These are phyloP conservation scores for Ischnura elegans DNA, from an alignment of 2,888 invertebrate species.

Conservation along the genomic window DNA sequence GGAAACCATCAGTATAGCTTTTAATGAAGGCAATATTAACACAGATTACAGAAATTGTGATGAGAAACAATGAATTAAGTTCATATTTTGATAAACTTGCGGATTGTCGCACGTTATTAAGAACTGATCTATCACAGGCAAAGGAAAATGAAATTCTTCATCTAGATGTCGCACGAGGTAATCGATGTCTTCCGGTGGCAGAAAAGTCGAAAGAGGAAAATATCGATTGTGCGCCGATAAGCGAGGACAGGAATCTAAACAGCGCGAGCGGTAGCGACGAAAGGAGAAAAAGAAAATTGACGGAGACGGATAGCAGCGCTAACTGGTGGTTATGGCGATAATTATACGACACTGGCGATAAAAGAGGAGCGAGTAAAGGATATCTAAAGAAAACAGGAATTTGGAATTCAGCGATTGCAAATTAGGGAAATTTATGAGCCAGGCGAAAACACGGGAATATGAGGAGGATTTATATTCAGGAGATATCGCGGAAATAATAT, in stretches of 20 bases:
- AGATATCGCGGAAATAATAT: not conserved
- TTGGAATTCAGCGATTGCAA: not conserved
- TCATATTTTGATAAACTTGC: no score
- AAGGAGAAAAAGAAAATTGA: not conserved
- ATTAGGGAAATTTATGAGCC: not conserved
- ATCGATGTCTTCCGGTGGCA: slow-evolving; percentile 24
- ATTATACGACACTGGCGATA: not conserved
- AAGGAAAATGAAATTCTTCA: no score
- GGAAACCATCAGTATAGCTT: no score
- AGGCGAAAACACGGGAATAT: not conserved
- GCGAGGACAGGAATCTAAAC: slow-evolving; percentile 25
- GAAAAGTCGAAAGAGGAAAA: not conserved
- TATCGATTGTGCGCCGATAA: slow-evolving; percentile 33
- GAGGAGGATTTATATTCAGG: not conserved
- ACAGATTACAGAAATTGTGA: no score
- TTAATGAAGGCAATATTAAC: no score
- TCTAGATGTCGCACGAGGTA: not conserved
- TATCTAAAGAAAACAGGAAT: slow-evolving; percentile 9
- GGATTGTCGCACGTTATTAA: not conserved
- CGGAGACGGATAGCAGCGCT: not conserved
- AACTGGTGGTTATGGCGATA: slow-evolving; percentile 5
- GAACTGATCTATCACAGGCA: no score
- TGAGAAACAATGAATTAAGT: no score
- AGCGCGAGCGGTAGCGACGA: not conserved
- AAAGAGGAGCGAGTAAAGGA: not conserved